phyloP scores from a whole-genome alignment of 2,797 vertebrate genomes.

The Lateolabrax maculatus region DNA sequence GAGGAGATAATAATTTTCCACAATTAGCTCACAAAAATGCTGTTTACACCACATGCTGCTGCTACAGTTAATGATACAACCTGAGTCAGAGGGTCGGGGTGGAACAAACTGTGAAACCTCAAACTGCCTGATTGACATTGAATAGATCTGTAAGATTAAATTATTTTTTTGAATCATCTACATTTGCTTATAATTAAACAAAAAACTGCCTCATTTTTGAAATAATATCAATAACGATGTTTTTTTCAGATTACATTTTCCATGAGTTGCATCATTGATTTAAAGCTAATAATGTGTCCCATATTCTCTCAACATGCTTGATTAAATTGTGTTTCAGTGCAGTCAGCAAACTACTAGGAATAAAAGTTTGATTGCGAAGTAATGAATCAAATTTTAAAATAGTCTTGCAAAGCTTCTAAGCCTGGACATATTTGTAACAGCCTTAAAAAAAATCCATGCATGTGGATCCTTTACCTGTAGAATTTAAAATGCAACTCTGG shows the following conservation, averaged over 20 bases:
- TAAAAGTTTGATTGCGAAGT: background rate
- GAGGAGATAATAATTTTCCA: conserved; percentile 8
- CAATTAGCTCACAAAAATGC: background rate
- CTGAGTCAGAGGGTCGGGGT: conserved; percentile 19
- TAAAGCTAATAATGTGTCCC: background rate
- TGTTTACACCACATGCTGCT: background rate
- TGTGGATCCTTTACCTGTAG: background rate
- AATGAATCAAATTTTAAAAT: background rate
- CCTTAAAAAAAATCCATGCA: background rate
- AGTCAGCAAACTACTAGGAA: background rate
- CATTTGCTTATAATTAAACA: background rate
- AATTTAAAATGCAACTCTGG: background rate
- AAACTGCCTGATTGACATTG: conserved; percentile 2
- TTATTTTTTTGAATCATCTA: background rate
- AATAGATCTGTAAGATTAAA: background rate
- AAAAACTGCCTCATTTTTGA: background rate
- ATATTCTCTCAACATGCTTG: background rate
- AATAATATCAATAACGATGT: background rate
- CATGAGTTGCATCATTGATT: background rate
- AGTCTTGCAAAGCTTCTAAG: background rate
- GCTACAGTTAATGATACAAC: background rate
- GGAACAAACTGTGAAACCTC: conserved; percentile 28
- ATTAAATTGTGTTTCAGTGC: background rate
- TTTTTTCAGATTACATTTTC: background rate
- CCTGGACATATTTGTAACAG: background rate